Evolutionary conservation across 2,888 invertebrate species (phyloP).

Genomic region (Rhagonycha fulva): DNA sequence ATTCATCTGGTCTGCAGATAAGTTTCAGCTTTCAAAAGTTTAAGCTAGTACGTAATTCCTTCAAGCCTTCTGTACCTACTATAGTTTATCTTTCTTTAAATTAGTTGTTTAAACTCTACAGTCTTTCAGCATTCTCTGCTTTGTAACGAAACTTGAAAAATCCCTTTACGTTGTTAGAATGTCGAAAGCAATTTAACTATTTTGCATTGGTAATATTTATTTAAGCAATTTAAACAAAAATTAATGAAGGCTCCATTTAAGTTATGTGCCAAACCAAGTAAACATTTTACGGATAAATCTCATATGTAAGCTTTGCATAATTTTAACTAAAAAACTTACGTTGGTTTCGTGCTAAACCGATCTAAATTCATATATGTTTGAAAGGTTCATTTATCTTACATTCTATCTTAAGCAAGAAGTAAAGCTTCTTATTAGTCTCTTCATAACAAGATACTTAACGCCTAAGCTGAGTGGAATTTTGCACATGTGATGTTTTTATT

Average conservation of each 20-base stretch:
- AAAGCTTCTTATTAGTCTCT: background rate
- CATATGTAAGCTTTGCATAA: background rate
- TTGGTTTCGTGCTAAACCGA: background rate
- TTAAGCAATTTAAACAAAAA: background rate
- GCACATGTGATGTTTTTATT: background rate
- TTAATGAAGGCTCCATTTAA: background rate
- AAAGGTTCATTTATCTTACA: background rate
- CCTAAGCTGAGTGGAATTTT: background rate
- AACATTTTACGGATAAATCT: background rate
- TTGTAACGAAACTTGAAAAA: background rate
- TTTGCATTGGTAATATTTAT: background rate
- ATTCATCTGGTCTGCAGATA: background rate
- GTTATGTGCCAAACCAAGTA: background rate
- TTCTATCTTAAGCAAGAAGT: background rate
- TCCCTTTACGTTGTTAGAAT: background rate
- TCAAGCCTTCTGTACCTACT: background rate
- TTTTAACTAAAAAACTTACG: background rate
- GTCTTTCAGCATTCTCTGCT: background rate
- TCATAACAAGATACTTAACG: background rate
- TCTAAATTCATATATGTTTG: background rate
- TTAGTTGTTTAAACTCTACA: background rate
- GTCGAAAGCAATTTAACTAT: background rate
- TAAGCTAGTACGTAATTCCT: background rate
- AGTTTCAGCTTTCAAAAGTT: background rate
- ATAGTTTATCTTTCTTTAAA: background rate